Base-by-base conservation (phyloP, 2,797 vertebrate species). In the Gallinago nigripennis region DNA sequence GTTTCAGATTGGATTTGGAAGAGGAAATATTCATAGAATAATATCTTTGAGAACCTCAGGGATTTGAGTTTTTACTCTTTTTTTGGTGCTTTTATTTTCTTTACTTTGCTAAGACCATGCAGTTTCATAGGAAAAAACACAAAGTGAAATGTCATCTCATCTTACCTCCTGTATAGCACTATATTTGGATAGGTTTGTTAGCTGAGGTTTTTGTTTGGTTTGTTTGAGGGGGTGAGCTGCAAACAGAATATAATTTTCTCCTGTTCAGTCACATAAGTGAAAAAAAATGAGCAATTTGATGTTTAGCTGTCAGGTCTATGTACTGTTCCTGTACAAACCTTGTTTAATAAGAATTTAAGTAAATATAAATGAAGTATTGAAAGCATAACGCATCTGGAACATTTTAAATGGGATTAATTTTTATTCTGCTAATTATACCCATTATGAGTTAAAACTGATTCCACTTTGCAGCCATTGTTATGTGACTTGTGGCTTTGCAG, bases 401-500 rank as follows among this genome's bases (percentile, higher is more conserved):
- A 21, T 73, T 94, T 97, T 90, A 80, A 92, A 82, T 7, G 7
- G 57, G 48, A 64, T 92, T 94, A 64, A 77, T 88, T 97, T 92
- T 27, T 91, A 6, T 86, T 16, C 0, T 77, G 56, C 15, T 94
- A 93, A 90, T 94, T 94, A 61, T 82, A 80, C 70, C 37, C 84
- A 70, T 66, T 94, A 85, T 19, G 80, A 73, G 45, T 92, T 88
- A 18, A 50, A 84, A 79, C 6, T 7, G 33, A 82, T 58, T 94
- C 50, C 12, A 64, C 28, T 95, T 86, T 75, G 12, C 70, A 82
- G 43, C 17, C 77, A 31, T 92, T 86, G 41, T 92, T 94, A 86
- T 30, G 41, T 82, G 92, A 94, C 88, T 94, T 86, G 80, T 90
- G 88, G 82, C 51, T 94, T 96, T 94, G 68, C 63, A 66, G 23